phyloP scores from a whole-genome alignment of 2,113 vertebrate species.

The Nothocercus nigrocapillus region DNA sequence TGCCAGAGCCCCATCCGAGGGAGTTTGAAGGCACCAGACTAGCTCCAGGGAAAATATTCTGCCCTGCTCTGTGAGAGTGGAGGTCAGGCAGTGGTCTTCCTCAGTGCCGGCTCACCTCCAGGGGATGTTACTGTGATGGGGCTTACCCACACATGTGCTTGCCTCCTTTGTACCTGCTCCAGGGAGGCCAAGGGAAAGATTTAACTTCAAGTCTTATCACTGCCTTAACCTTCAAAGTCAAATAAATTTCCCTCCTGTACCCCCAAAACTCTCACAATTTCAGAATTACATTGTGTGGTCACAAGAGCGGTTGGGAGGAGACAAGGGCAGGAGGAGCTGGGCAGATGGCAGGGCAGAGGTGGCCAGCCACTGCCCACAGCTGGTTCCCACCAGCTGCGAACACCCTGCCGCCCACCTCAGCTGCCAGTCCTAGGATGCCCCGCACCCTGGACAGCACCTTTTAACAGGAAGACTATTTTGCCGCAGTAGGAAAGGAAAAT shows the following conservation, averaged over 20 bases:
- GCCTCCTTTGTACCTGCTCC: too few relatives aligned
- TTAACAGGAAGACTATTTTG: neutral
- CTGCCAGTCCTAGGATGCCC: too few relatives aligned
- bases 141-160: neutral
- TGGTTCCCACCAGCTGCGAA: too few relatives aligned
- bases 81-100: neutral
- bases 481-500: neutral
- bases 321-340: too few relatives aligned
- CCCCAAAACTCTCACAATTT: neutral
- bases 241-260: neutral
- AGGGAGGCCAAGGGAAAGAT: neutral
- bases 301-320: too few relatives aligned
- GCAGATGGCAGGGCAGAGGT: too few relatives aligned
- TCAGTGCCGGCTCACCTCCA: rapidly evolving
- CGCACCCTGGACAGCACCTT: rapidly evolving
- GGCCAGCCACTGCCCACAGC: too few relatives aligned
- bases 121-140: neutral
- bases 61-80: neutral
- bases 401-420: too few relatives aligned
- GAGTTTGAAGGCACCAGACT: rapidly evolving
- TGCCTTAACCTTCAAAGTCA: neutral
- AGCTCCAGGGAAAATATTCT: neutral
- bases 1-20: neutral
- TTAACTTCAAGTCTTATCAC: neutral
- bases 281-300: neutral